Evolutionary conservation across 2,797 vertebrate genomes (phyloP), one percentile per base, ranked within the genome.

Genomic region (Fistularia commersonii): DNA sequence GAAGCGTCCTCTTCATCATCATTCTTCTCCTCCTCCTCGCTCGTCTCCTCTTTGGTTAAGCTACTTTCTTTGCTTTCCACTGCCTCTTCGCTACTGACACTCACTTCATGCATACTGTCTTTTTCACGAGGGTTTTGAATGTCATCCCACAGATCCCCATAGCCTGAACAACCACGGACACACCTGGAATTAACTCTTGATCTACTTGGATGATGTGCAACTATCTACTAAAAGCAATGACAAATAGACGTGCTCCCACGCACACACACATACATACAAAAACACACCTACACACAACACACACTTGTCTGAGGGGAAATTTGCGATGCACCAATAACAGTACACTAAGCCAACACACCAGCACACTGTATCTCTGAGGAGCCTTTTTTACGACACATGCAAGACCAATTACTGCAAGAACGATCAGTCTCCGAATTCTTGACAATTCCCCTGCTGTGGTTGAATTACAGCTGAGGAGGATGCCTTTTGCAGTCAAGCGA

Each of bases 121-220:
- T 31, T 48, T 52, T 76, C 81, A 1, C 51, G 39, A 34, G 66
- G 6, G 48, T 84, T 83, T 42, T 89, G 87, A 52, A 89, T 77
- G 62, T 84, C 86, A 53, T 73, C 82, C 87, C 87, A 89, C 54
- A 89, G 87, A 81, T 87, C 93, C 74, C 91, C 92, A 81, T 89
- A 90, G 69, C 91, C 95, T 97, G 86, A 81, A 45, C 61, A 66
- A 47, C 60, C 59, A 70, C 36, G 66, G 45, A 77, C 54, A 80
- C 52, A 63, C 15, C 11, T 43, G 13, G 15, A 8, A 43, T 23
- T 15, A 8, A 7, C 11, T 37, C 15, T 3, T 38, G 32, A 47
- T 43, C 36, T 8, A 54, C 40, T 43, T 12, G 5, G n/a, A n/a
- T n/a, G n/a, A n/a, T n/a, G n/a, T n/a, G n/a, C n/a, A n/a, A n/a